Evolutionary conservation across 2,888 invertebrate genomes (phyloP).

Genomic region (Eristalis intricaria): DNA sequence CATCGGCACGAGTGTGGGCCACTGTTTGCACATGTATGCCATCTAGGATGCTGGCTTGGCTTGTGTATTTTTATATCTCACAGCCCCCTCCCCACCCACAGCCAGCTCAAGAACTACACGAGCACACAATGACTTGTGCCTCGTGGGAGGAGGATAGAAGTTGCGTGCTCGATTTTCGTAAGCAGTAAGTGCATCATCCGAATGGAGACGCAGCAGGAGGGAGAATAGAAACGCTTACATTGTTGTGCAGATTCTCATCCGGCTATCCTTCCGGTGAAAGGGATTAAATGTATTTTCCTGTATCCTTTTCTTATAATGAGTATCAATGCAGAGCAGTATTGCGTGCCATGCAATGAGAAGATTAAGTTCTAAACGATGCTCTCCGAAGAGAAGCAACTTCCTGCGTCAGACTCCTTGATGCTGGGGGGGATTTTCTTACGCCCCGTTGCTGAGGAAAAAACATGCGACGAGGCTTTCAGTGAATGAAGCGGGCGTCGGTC

Average conservation of each 20-base stretch:
- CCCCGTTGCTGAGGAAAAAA: neutral
- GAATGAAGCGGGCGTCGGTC: neutral
- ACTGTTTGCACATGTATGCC: neutral
- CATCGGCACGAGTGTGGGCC: neutral
- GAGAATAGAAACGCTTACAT: constrained; percentile 10
- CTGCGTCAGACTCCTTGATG: neutral
- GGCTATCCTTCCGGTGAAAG: constrained; percentile 53
- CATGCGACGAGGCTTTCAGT: neutral
- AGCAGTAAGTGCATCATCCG: constrained; percentile 2
- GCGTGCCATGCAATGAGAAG: constrained; percentile 8
- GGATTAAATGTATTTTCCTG: constrained; percentile 53
- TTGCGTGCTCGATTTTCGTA: constrained; percentile 51
- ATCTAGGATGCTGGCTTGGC: neutral
- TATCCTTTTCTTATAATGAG: constrained; percentile 41
- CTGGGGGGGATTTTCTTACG: neutral
- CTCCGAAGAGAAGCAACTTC: neutral
- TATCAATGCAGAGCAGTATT: constrained; percentile 8
- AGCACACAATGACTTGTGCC: no score
- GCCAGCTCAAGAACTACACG: neutral
- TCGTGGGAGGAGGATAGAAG: constrained; percentile 4
- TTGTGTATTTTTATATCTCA: constrained; percentile 8
- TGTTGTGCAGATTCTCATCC: constrained; percentile 40
- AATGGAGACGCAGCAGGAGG: neutral
- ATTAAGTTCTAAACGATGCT: constrained; percentile 11
- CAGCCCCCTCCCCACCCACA: neutral